Conservation (phyloP, 2,888 invertebrate genomes). For the Bombylius discolor region DNA sequence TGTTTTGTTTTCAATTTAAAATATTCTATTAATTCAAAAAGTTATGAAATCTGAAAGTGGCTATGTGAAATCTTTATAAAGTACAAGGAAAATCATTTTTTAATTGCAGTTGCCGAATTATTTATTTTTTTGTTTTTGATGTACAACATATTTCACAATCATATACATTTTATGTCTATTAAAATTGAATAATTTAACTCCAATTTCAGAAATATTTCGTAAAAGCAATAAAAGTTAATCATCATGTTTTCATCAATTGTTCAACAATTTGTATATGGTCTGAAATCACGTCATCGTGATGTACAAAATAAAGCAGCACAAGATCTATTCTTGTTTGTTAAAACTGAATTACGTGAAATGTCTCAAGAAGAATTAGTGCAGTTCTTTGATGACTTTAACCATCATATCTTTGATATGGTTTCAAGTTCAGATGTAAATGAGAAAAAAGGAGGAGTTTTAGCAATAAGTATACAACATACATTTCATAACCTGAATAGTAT, state of each 20-base stretch:
- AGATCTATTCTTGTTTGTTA: constrained; percentile 80
- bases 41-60: too few relatives aligned
- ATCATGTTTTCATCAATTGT: constrained; percentile 49
- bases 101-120: too few relatives aligned
- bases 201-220: too few relatives aligned
- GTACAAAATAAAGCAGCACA: constrained; percentile 72
- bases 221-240: neutral
- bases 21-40: too few relatives aligned
- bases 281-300: constrained; percentile 81
- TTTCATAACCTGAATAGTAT: neutral
- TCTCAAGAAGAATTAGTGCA: constrained; percentile 78
- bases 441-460: constrained; percentile 89
- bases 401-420: constrained; percentile 93
- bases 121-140: too few relatives aligned
- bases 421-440: constrained; percentile 85
- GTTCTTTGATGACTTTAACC: constrained; percentile 91
- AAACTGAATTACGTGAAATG: constrained; percentile 79
- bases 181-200: too few relatives aligned
- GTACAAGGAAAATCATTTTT: too few relatives aligned
- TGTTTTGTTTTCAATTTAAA: too few relatives aligned
- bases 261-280: constrained; percentile 68
- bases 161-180: too few relatives aligned
- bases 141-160: too few relatives aligned
- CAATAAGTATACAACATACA: constrained; percentile 53
- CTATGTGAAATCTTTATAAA: too few relatives aligned